Conservation (phyloP, 2,888 invertebrate species). For the Phortica magna region DNA sequence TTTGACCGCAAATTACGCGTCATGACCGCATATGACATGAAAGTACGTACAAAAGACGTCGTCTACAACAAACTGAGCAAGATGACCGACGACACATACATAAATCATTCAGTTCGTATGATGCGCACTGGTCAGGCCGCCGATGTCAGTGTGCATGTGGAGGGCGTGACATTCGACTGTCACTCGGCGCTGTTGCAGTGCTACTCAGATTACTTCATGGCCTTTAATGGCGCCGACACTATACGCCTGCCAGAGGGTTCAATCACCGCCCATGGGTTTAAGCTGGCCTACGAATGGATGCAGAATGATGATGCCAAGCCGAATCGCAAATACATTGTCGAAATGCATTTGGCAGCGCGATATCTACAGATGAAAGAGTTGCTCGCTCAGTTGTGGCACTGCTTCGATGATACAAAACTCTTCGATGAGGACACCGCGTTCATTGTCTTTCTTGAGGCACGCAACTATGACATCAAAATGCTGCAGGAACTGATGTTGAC, state of each 20-base stretch:
- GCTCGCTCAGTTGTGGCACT: constrained; percentile 80
- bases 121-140: constrained; percentile 22
- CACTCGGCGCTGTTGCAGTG: constrained; percentile 45
- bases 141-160: constrained; percentile 44
- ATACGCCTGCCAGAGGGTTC: constrained; percentile 18
- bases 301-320: background rate
- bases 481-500: constrained; percentile 78
- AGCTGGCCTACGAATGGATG: constrained; percentile 51
- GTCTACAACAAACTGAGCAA: background rate
- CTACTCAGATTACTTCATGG: constrained; percentile 43
- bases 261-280: constrained; percentile 43
- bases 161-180: constrained; percentile 44
- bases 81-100: background rate
- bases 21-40: constrained; percentile 34
- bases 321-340: constrained; percentile 39
- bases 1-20: background rate
- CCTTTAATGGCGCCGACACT: fast-evolving
- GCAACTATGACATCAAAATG: constrained; percentile 74
- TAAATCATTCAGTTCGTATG: background rate
- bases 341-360: constrained; percentile 44
- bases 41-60: background rate
- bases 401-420: constrained; percentile 81
- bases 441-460: constrained; percentile 77
- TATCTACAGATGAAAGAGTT: constrained; percentile 41
- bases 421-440: constrained; percentile 83